Evolutionary conservation across 2,888 invertebrate genomes (phyloP), one percentile per base, ranked within the genome.

Genomic region (Koerneria pararmatus): DNA sequence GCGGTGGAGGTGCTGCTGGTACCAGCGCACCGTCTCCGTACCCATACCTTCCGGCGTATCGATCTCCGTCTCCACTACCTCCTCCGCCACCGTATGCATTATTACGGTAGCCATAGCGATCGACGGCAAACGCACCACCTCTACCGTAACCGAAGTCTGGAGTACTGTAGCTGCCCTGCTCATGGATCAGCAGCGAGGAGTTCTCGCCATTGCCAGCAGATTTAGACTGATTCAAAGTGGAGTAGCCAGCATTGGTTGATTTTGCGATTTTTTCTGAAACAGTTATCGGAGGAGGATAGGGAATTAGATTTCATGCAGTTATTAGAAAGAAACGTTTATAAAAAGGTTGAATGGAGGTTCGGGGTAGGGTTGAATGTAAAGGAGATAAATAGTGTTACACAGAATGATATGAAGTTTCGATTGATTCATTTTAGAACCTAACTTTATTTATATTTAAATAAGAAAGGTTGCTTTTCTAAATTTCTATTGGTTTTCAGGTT

Each of bases 111-210:
- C 67, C 72, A 32, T 48, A 46, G 34, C 48, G 19, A 49, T 58
- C 66, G 49, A 64, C 63, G 61, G 65, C 71, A 48, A 37, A 58
- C 3, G 32, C 41, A 31, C 59, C 24, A 35, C 57, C 29, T 2
- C 74, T 71, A 56, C 71, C 72, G 61, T 73, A 74, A 65, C 68
- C 59, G 65, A 73, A 72, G 57, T 76, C 71, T 3, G 74, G 75
- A 1, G 70, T 73, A 60, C 71, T 72, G 73, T 75, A 74, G 56
- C 73, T 70, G 35, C 73, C 73, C 8, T 66, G 62, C n/a, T 71
- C 73, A 46, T 66, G 59, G 29, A 66, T 68, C 37, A 69, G 70
- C 57, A 69, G 67, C 29, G 56, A 66, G 8, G 66, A 70, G 54
- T 76, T 71, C 5, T 70, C 54, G 58, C 54, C 59, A 32, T 46